Evolutionary conservation across 1,140 invertebrate species (phyloP).

Genomic region (Hermetia illucens): DNA sequence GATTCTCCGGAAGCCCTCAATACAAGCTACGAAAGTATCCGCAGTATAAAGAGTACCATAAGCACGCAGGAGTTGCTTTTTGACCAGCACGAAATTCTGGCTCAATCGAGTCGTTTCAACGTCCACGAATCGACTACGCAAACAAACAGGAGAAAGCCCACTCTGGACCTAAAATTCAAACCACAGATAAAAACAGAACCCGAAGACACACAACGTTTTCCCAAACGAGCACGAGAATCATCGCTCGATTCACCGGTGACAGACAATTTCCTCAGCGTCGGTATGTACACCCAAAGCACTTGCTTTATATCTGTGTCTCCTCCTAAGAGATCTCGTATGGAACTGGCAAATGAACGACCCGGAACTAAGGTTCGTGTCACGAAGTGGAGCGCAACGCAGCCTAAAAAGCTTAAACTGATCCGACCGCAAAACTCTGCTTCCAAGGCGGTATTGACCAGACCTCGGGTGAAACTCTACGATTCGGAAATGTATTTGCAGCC

Average conservation of each 20-base stretch:
- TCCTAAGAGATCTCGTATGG: not conserved
- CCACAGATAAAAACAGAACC: too few relatives aligned
- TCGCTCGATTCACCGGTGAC: too few relatives aligned
- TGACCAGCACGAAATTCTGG: slow-evolving; percentile 25
- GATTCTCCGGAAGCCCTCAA: too few relatives aligned
- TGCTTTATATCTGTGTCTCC: not conserved
- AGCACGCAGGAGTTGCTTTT: slow-evolving; percentile 19
- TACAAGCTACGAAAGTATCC: too few relatives aligned
- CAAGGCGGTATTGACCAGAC: slow-evolving; percentile 1
- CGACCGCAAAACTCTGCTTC: slow-evolving; percentile 15
- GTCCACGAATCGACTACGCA: slow-evolving; percentile 25
- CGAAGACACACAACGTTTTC: too few relatives aligned
- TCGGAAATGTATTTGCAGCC: slow-evolving; percentile 20
- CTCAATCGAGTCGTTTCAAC: slow-evolving; percentile 28
- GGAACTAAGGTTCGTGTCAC: slow-evolving; percentile 9
- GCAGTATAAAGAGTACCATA: slow-evolving; percentile 11
- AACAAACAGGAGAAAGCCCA: too few relatives aligned
- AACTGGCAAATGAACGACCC: too few relatives aligned
- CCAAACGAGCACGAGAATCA: too few relatives aligned
- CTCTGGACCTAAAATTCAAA: too few relatives aligned
- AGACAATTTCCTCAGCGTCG: too few relatives aligned
- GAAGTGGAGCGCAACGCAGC: slow-evolving; percentile 12
- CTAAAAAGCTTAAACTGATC: slow-evolving; percentile 17
- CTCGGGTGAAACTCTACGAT: slow-evolving; percentile 19
- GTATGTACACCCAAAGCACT: too few relatives aligned